Evolutionary conservation across 2,888 invertebrate genomes (phyloP), one percentile per base, ranked within the genome.

Genomic region (Serripes groenlandicus): DNA sequence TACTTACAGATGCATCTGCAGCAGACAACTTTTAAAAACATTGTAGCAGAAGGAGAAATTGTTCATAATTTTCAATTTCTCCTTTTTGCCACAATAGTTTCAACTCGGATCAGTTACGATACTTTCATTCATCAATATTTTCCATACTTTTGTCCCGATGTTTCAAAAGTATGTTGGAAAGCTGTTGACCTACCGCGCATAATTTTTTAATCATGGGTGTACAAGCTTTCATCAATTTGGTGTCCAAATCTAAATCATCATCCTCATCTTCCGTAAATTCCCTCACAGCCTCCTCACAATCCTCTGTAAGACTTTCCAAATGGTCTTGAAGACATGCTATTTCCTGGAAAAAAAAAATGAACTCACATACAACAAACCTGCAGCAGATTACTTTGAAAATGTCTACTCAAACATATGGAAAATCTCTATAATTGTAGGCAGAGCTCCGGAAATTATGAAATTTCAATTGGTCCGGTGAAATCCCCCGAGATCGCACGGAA

Each of bases 241-340:
- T 97, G 96, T 99, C 99, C 66, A 98, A 96, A 1, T 97, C 97
- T 93, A 97, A 97, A 93, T 99, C 98, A 74, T 96, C 96, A 89
- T 98, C 96, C 94, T 98, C 98, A 89, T 97, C 95, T 95, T 98
- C 97, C 0, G 99, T 99, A 93, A 97, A 98, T 93, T 97, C 97
- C 28, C 96, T 96, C 0, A 98, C 97, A 9, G 97, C 97, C 76
- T 96, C 96, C 92, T 96, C 97, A 94, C 99, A 99, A 0, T 93
- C 91, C 7, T 91, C 86, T 3, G 91, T 86, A 42, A 95, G 89
- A 0, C 88, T 76, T 0, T 94, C 93, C n/a, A 95, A 93, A 75
- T 95, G 93, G 88, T 97, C 97, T 95, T 99, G 99, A 68, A 99
- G 96, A 92, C 99, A 99, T 78, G 96, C 95, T 95, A 99, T 97